Conservation (phyloP, 1,140 invertebrate genomes). For the Trichogramma pretiosum region DNA sequence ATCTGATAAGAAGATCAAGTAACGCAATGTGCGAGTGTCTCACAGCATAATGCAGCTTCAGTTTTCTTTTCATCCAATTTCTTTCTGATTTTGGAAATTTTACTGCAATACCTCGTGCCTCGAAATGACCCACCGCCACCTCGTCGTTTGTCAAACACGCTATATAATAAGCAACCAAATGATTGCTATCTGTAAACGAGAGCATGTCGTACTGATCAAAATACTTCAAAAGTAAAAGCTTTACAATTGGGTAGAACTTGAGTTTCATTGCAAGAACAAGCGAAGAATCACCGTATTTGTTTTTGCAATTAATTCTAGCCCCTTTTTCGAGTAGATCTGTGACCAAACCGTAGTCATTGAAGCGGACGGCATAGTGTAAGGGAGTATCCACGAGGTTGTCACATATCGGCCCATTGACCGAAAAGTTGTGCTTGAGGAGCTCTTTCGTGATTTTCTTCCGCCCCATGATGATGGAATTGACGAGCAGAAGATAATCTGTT, state of each 20-base stretch:
- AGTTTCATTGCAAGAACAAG: conserved; percentile 1
- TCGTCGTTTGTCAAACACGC: neutral
- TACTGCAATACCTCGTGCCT: too few relatives aligned
- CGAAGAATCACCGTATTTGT: neutral
- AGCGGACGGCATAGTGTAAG: neutral
- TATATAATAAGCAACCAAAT: neutral
- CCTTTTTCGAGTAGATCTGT: neutral
- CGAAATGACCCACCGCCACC: neutral
- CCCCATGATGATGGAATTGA: too few relatives aligned
- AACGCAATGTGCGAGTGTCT: neutral
- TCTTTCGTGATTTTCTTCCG: too few relatives aligned
- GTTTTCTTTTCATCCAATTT: neutral
- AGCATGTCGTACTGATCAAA: neutral
- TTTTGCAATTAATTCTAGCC: neutral
- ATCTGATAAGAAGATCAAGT: neutral
- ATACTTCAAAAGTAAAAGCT: too few relatives aligned
- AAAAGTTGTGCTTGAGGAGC: too few relatives aligned
- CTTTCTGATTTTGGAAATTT: too few relatives aligned
- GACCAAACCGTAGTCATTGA: neutral
- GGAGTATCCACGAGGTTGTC: too few relatives aligned
- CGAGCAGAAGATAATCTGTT: too few relatives aligned
- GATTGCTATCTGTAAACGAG: neutral
- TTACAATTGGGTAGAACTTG: too few relatives aligned
- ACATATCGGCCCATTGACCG: too few relatives aligned
- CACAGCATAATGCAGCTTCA: neutral